Conservation (phyloP, 2,797 vertebrate species). For the Acestrorhynchus altus region DNA sequence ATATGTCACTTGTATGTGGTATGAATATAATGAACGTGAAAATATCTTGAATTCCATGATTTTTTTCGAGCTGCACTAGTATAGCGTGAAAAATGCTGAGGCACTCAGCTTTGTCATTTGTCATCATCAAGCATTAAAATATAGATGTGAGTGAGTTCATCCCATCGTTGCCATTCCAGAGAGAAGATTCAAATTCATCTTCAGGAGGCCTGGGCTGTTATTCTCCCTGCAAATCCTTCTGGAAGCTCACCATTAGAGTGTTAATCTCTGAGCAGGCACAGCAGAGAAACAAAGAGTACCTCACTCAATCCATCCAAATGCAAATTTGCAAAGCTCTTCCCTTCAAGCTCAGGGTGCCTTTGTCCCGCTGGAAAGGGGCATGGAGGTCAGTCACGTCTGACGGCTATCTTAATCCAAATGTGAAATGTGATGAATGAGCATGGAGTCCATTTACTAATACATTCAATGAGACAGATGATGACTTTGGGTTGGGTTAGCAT, state of each 20-base stretch:
- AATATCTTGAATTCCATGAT: too few species aligned
- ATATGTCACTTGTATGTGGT: too few species aligned
- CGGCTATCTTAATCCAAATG: slow-evolving; percentile 49
- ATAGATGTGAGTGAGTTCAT: slow-evolving; percentile 65
- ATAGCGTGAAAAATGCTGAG: slow-evolving; percentile 50
- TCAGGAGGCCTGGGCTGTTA: slow-evolving; percentile 61
- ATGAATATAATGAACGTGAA: too few species aligned
- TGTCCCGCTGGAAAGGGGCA: slow-evolving; percentile 37
- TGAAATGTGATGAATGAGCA: slow-evolving; percentile 29
- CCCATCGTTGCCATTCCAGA: slow-evolving; percentile 73
- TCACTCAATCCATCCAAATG: slow-evolving; percentile 5
- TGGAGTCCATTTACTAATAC: slow-evolving; percentile 33
- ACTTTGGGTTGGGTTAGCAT: neutral
- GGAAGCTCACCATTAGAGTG: slow-evolving; percentile 32
- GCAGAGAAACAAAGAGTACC: slow-evolving; percentile 27
- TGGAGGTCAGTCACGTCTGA: slow-evolving; percentile 42
- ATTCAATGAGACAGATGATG: neutral
- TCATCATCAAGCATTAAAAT: slow-evolving; percentile 60
- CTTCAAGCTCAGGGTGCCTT: slow-evolving; percentile 5
- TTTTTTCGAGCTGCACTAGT: neutral
- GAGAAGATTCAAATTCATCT: slow-evolving; percentile 62
- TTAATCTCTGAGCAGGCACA: slow-evolving; percentile 49
- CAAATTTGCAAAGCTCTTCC: slow-evolving; percentile 4
- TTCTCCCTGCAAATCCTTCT: slow-evolving; percentile 63
- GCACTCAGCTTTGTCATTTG: slow-evolving; percentile 64